Evolutionary conservation across 2,797 vertebrate species (phyloP).

Genomic region (Bovichtus variegatus): DNA sequence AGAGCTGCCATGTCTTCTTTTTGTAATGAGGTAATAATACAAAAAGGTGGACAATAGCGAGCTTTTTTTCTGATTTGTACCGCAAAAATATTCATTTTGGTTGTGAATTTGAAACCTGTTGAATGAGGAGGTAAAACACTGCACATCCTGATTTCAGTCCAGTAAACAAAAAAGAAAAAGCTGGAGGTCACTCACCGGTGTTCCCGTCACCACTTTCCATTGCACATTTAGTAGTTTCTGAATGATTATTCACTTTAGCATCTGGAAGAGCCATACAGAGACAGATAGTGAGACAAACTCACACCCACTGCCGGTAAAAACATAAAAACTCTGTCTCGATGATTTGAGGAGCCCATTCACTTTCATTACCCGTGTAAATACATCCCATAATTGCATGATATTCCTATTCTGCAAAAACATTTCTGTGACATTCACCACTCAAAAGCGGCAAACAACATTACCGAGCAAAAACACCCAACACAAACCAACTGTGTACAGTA

Average conservation of each 20-base stretch:
- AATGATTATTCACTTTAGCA: conserved; percentile 99
- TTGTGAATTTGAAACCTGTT: conserved; percentile 67
- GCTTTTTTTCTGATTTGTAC: conserved; percentile 5
- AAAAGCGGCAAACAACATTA: background rate
- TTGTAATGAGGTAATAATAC: conserved; percentile 16
- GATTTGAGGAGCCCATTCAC: background rate
- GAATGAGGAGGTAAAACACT: conserved; percentile 37
- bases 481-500: background rate
- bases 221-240: conserved; percentile 96
- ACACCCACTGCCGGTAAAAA: conserved; percentile 26
- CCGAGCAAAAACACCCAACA: background rate
- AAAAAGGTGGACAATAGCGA: conserved; percentile 19
- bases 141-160: conserved; percentile 18
- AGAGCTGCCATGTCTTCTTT: conserved; percentile 35
- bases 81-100: conserved; percentile 8
- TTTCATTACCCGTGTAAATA: background rate
- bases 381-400: background rate
- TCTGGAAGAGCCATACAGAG: conserved; percentile 90
- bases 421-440: conserved; percentile 18
- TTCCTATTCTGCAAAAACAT: background rate
- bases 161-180: conserved; percentile 1
- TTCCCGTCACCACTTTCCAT: conserved; percentile 94
- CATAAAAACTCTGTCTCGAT: background rate
- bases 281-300: conserved; percentile 64
- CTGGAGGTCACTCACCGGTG: conserved; percentile 89